These are phyloP conservation scores for Eupeodes corollae DNA, from an alignment of 1,140 invertebrate species.

Conservation along the genomic window DNA sequence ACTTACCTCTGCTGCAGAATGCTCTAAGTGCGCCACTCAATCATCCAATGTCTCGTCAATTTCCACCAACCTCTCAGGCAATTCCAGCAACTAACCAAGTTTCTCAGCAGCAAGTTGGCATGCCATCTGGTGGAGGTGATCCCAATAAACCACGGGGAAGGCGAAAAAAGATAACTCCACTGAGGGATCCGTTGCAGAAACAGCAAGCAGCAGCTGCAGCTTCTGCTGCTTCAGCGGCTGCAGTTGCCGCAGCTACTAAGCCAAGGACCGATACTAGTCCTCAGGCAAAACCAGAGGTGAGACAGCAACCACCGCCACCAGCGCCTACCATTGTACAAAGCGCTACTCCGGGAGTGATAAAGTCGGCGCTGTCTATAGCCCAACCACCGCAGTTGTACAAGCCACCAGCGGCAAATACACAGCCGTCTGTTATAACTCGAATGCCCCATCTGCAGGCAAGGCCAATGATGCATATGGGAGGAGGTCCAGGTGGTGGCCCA, in stretches of 20 bases:
- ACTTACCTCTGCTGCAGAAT: constrained; percentile 27
- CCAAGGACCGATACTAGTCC: constrained; percentile 3
- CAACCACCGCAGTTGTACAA: constrained; percentile 39
- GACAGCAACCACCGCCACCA: not conserved
- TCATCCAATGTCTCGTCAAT: constrained; percentile 20
- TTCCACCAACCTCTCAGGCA: constrained; percentile 14
- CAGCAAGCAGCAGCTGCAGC: constrained; percentile 33
- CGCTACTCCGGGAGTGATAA: not conserved
- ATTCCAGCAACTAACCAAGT: constrained; percentile 10
- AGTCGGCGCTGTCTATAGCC: constrained; percentile 16
- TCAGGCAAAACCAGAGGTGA: constrained; percentile 3
- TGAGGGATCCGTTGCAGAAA: constrained; percentile 27
- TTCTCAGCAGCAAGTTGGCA: not conserved
- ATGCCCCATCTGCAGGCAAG: constrained; percentile 47
- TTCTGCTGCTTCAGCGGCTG: constrained; percentile 17
- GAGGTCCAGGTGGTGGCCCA: no score
- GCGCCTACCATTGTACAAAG: not conserved
- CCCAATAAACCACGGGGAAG: constrained; percentile 22
- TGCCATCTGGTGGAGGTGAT: no score
- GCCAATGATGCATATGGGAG: constrained; percentile 4
- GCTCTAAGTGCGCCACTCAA: constrained; percentile 26
- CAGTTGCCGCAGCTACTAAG: constrained; percentile 1
- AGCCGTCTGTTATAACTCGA: constrained; percentile 50
- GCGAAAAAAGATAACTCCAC: constrained; percentile 31
- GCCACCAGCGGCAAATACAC: constrained; percentile 31